Conservation (phyloP, 2,113 vertebrate species). For the Pogona vitticeps region DNA sequence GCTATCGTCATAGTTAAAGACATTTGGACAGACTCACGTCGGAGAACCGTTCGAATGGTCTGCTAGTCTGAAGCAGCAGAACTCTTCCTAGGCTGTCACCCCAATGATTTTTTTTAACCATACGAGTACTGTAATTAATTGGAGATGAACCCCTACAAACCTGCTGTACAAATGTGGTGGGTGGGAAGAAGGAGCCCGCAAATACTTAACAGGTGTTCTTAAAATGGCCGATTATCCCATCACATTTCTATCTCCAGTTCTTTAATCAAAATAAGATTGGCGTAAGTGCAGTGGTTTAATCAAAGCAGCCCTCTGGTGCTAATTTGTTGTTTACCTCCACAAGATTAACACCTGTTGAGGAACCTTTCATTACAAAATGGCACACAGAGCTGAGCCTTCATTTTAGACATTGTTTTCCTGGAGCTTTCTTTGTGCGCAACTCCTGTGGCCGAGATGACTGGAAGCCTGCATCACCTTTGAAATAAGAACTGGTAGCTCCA, state of each 20-base stretch:
- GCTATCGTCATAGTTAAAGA: too few relatives aligned
- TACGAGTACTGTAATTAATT: neutral
- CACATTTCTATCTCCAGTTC: conserved; percentile 29
- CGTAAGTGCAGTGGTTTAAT: conserved; percentile 36
- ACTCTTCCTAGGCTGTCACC: neutral
- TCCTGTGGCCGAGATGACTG: conserved; percentile 40
- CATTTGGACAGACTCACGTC: neutral
- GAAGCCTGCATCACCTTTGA: conserved; percentile 21
- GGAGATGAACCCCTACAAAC: neutral
- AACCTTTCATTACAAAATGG: conserved; percentile 28
- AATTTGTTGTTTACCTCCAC: conserved; percentile 46
- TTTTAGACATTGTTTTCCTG: conserved; percentile 23
- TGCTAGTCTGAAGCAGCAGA: neutral
- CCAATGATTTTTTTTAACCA: neutral
- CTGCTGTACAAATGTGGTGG: neutral
- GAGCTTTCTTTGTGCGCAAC: conserved; percentile 38
- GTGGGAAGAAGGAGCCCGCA: neutral
- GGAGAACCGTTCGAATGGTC: neutral
- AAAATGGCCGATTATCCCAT: conserved; percentile 42
- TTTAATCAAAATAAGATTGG: conserved; percentile 43
- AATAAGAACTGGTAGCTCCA: conserved; percentile 6
- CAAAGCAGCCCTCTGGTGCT: conserved; percentile 52
- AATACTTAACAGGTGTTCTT: conserved; percentile 23
- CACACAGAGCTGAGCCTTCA: conserved; percentile 19
- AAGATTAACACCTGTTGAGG: conserved; percentile 56